Base-by-base conservation (phyloP, 2,113 vertebrate species). In the Corythoichthys intestinalis region DNA sequence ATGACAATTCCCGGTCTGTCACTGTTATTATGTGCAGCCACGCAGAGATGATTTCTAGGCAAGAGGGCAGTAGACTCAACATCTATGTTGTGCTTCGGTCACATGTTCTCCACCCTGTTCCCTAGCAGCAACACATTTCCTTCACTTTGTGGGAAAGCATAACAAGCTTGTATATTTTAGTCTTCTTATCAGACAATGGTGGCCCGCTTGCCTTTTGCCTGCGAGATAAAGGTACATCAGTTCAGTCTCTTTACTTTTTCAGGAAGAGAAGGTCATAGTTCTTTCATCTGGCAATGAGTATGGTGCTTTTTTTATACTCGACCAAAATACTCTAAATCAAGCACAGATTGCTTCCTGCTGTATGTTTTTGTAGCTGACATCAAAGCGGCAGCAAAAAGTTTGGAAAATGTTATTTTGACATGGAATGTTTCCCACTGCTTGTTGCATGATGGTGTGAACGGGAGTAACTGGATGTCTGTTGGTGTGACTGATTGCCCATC, bases 1-100 rank as follows among this genome's bases (percentile, higher is more conserved):
- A 54, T 69, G 34, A 74, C 67, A 62, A 39, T 63, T 50, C 64
- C 74, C 72, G 79, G 67, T 77, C 52, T 47, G 34, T 70, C 81
- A 82, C 88, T 90, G 82, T 90, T 77, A 88, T 90, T 90, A 90
- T 80, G 74, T 60, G 79, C 80, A 83, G 71, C 77, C 60, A 62
- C 67, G 78, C 83, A 79, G 63, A 72, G 77, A 71, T 74, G 80
- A 83, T 83, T 80, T 78, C 77, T 72, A 59, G 74, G 77, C 73
- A 71, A 73, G 61, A 74, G 46, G 74, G 71, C 71, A 17, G 80
- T 73, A 86, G 84, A 83, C 85, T 88, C 82, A 83, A 88, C 81
- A 87, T 78, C 81, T 84, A 74, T 69, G 68, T 65, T 67, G 70
- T 76, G 71, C 57, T 77, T 68, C 67, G 47, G 71, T 68, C 74